phyloP scores from a whole-genome alignment of 2,888 invertebrate genomes.

The Branchellion lobata region DNA sequence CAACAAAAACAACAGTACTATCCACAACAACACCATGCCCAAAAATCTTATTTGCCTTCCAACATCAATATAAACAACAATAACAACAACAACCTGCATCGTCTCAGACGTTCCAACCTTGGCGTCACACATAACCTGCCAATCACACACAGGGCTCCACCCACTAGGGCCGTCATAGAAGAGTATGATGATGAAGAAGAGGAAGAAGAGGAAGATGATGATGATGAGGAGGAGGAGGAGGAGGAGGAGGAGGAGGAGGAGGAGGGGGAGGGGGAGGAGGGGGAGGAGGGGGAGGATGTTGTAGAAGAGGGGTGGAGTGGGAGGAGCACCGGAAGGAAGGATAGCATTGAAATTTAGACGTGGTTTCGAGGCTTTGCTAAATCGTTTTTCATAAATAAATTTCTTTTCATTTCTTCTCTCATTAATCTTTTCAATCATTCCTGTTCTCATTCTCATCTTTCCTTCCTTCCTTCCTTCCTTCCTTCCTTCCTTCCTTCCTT shows the following conservation, averaged over 20 bases:
- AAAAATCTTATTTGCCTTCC: not conserved
- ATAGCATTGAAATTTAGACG: conserved; percentile 43
- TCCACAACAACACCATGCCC: conserved; percentile 12
- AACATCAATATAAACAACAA: conserved; percentile 16
- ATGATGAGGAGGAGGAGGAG: conserved; percentile 30
- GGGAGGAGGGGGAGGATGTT: conserved; percentile 14
- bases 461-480: too few relatives aligned
- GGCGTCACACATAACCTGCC: not conserved
- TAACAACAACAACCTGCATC: not conserved
- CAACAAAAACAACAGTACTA: conserved; percentile 3
- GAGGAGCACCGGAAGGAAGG: conserved; percentile 29
- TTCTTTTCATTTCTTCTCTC: too few relatives aligned
- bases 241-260: conserved; percentile 30
- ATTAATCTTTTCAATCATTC: too few relatives aligned
- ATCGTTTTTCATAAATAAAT: too few relatives aligned
- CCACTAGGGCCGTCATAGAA: conserved; percentile 31
- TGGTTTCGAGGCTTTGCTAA: not conserved
- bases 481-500: too few relatives aligned
- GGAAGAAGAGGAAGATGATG: conserved; percentile 32
- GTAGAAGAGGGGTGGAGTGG: not conserved
- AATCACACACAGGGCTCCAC: not conserved
- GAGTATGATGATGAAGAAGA: conserved; percentile 42
- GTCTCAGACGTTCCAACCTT: not conserved
- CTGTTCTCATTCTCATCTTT: too few relatives aligned
- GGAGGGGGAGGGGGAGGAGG: conserved; percentile 20